Percentiles rank a stretch among this genome's conserved stretches.
These are phyloP conservation scores for Stigmatopora argus DNA, from an alignment of 2,113 vertebrate species.

Conservation along the genomic window DNA sequence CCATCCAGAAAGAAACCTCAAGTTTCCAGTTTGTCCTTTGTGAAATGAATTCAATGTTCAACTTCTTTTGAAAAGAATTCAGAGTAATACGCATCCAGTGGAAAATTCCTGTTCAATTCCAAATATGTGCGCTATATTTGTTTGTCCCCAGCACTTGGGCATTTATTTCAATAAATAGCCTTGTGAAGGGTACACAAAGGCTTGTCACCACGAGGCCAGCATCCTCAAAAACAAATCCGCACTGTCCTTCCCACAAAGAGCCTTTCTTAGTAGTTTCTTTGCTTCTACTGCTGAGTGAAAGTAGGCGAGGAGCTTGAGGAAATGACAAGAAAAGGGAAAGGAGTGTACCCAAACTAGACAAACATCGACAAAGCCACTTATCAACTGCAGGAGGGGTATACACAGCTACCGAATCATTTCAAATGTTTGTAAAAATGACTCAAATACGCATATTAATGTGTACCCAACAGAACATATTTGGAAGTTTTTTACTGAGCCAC, in stretches of 20 bases:
- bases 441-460: slow-evolving; percentile 30
- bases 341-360: slow-evolving; percentile 28
- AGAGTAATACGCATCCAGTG: slow-evolving; percentile 25
- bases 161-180: slow-evolving; percentile 45
- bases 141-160: slow-evolving; percentile 32
- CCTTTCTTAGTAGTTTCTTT: slow-evolving; percentile 46
- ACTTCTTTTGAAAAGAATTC: slow-evolving; percentile 19
- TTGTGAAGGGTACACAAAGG: slow-evolving; percentile 25
- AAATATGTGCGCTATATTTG: slow-evolving; percentile 42
- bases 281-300: slow-evolving; percentile 30
- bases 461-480: neutral
- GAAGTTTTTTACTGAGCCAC: neutral
- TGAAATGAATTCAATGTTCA: slow-evolving; percentile 18
- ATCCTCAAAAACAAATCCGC: slow-evolving; percentile 62
- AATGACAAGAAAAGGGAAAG: neutral
- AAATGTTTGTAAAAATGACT: slow-evolving; percentile 41
- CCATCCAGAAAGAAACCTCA: slow-evolving; percentile 4
- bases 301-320: slow-evolving; percentile 25
- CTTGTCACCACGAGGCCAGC: slow-evolving; percentile 49
- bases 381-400: slow-evolving; percentile 52
- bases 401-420: slow-evolving; percentile 60
- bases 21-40: slow-evolving; percentile 5
- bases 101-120: slow-evolving; percentile 29
- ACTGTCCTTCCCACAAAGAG: slow-evolving; percentile 56
- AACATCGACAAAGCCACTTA: slow-evolving; percentile 55